A percentile compares a stretch with the other conserved stretches of the same genome.
Conservation (phyloP, 2,797 vertebrate genomes). For the Merluccius polli region DNA sequence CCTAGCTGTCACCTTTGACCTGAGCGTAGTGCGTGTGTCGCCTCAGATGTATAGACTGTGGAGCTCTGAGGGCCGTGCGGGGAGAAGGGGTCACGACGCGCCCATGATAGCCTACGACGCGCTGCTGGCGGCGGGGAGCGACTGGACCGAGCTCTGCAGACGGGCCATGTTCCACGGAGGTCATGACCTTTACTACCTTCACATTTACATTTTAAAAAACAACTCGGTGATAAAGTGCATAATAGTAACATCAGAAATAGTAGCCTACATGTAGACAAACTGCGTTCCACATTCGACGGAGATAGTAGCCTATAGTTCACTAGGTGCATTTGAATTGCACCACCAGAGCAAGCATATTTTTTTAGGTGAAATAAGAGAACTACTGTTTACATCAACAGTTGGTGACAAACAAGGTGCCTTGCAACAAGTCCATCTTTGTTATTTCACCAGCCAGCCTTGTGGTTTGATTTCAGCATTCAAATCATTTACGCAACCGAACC, state of each 20-base stretch:
- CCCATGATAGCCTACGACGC: conserved; percentile 98
- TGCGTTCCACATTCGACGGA: background rate
- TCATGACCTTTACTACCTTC: conserved; percentile 51
- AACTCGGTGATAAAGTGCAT: background rate
- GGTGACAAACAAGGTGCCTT: background rate
- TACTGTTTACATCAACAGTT: background rate
- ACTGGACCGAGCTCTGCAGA: conserved; percentile 87
- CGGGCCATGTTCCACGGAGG: conserved; percentile 95
- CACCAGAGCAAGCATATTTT: background rate
- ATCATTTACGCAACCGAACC: background rate
- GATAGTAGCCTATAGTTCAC: background rate
- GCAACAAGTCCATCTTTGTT: background rate
- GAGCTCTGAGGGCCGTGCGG: conserved; percentile 92
- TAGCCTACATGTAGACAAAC: no score
- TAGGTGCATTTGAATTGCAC: background rate
- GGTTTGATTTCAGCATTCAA: background rate
- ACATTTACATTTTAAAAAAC: background rate
- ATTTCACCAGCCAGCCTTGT: background rate
- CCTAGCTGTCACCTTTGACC: background rate
- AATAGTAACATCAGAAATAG: background rate
- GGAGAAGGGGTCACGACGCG: conserved; percentile 88
- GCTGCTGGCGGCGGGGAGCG: conserved; percentile 80
- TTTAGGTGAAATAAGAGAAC: background rate
- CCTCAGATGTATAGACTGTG: conserved; percentile 84
- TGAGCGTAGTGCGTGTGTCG: background rate